A percentile compares a stretch with the other conserved stretches of the same genome.
These are phyloP conservation scores for Graphium colonna DNA, from an alignment of 2,888 invertebrate genomes.

Conservation along the genomic window DNA sequence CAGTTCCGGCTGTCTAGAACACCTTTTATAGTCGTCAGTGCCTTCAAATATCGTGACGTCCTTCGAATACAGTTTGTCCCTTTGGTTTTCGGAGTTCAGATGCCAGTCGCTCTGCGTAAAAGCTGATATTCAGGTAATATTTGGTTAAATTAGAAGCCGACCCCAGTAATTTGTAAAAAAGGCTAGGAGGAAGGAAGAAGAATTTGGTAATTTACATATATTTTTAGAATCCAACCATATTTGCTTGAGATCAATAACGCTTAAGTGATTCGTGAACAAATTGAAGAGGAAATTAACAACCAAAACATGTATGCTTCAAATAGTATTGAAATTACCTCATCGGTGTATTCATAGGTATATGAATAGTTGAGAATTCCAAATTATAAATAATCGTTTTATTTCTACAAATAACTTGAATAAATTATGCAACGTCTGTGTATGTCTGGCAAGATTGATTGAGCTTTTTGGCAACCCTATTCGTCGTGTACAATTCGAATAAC, in stretches of 20 bases:
- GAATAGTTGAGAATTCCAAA: neutral
- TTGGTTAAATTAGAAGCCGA: no score
- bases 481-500: neutral
- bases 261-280: slow-evolving; percentile 1
- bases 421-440: neutral
- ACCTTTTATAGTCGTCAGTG: no score
- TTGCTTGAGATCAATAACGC: neutral
- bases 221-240: neutral
- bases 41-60: no score
- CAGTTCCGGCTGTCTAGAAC: no score
- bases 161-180: no score
- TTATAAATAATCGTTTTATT: neutral
- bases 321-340: neutral
- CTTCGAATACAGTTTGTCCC: no score
- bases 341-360: neutral
- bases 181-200: no score
- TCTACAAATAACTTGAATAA: neutral
- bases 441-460: neutral
- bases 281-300: neutral
- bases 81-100: no score
- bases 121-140: no score
- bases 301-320: neutral
- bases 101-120: no score
- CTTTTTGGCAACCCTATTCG: neutral
- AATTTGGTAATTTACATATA: neutral